A percentile compares a stretch with the other conserved stretches of the same genome.
These are phyloP conservation scores for Lithophane semibrunnea DNA, from an alignment of 2,888 invertebrate species.

Conservation along the genomic window DNA sequence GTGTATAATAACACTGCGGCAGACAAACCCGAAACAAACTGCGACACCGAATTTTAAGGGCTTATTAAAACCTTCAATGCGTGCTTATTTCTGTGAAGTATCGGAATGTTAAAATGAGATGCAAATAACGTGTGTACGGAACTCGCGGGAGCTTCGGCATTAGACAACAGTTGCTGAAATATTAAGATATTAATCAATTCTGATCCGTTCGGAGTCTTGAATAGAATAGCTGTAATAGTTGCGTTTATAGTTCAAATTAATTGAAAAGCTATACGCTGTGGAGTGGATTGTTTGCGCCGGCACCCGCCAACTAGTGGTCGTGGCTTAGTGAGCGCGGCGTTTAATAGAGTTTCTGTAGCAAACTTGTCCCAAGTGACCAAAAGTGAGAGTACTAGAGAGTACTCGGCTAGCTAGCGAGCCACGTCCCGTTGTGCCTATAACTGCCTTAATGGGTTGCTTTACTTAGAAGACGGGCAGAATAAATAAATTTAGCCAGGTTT, in stretches of 20 bases:
- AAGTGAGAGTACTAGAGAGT: conserved; percentile 49
- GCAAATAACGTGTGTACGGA: conserved; percentile 43
- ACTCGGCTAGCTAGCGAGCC: conserved; percentile 19
- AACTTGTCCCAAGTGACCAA: conserved; percentile 62
- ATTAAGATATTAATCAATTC: conserved; percentile 28
- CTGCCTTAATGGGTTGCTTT: conserved; percentile 38
- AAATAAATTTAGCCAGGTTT: conserved; percentile 36
- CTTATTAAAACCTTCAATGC: conserved; percentile 35
- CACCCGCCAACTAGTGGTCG: conserved; percentile 27
- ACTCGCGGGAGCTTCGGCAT: conserved; percentile 13
- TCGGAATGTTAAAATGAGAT: conserved; percentile 44
- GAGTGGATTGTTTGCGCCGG: conserved; percentile 26
- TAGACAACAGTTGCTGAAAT: conserved; percentile 25
- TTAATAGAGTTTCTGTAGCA: conserved; percentile 64
- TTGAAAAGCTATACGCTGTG: conserved; percentile 47
- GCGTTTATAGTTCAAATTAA: conserved; percentile 48
- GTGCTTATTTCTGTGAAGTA: conserved; percentile 35
- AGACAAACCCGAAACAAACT: conserved; percentile 32
- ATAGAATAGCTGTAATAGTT: conserved; percentile 20
- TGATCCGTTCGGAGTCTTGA: conserved; percentile 13
- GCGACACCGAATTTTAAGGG: conserved; percentile 40
- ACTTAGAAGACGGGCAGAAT: conserved; percentile 35
- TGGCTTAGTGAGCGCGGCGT: conserved; percentile 38
- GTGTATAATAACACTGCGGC: conserved; percentile 16
- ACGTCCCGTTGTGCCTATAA: conserved; percentile 41